Percentiles rank a stretch among this genome's conserved stretches.
These are phyloP conservation scores for Pandemis cinnamomeana DNA, from an alignment of 2,888 invertebrate species.

Conservation along the genomic window DNA sequence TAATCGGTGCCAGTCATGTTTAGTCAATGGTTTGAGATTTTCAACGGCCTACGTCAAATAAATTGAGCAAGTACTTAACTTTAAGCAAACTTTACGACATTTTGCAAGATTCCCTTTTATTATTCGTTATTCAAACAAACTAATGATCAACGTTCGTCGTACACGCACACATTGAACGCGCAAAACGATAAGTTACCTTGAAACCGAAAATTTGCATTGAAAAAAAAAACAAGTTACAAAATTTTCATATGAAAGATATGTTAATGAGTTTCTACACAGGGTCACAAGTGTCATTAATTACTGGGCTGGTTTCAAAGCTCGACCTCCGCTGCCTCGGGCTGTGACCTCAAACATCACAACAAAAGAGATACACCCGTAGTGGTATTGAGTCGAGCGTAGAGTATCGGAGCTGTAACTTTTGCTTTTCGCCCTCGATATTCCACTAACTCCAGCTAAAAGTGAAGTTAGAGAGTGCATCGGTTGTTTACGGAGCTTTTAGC, in stretches of 20 bases:
- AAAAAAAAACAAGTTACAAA: constrained; percentile 15
- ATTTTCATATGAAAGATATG: constrained; percentile 17
- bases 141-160: constrained; percentile 9
- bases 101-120: constrained; percentile 11
- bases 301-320: constrained; percentile 13
- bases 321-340: constrained; percentile 17
- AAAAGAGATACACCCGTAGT: constrained; percentile 7
- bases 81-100: not conserved
- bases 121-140: constrained; percentile 3
- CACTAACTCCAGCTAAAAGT: not conserved
- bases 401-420: constrained; percentile 6
- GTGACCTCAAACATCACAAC: constrained; percentile 25
- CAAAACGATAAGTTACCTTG: constrained; percentile 14
- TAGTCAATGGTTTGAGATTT: not conserved
- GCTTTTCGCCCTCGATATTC: not conserved
- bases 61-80: not conserved
- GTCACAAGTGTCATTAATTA: constrained; percentile 34
- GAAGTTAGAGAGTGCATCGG: not conserved
- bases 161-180: constrained; percentile 13
- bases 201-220: constrained; percentile 2
- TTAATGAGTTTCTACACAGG: constrained; percentile 25
- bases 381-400: not conserved
- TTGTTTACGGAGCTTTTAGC: too few species aligned
- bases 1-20: too few species aligned
- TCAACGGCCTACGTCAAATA: not conserved